Percentiles rank a stretch among this genome's conserved stretches.
phyloP scores from a whole-genome alignment of 1,140 invertebrate species.

The Bombus impatiens region DNA sequence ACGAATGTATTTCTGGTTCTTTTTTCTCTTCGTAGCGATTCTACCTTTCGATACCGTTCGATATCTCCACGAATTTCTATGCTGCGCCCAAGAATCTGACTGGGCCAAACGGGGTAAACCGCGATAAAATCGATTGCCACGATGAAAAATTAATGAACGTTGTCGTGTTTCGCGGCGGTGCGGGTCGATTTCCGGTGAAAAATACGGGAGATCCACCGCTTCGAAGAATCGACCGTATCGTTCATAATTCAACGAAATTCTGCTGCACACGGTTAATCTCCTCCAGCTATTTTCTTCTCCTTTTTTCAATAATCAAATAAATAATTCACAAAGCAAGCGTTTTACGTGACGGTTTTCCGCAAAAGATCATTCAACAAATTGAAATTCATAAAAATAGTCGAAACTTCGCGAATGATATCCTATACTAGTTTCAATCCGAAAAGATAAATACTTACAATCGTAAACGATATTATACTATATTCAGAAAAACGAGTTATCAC shows the following conservation, averaged over 20 bases:
- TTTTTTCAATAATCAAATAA: slow-evolving; percentile 25
- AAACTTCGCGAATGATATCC: slow-evolving; percentile 18
- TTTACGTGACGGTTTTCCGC: neutral
- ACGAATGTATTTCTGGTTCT: neutral
- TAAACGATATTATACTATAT: neutral
- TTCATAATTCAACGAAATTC: slow-evolving; percentile 53
- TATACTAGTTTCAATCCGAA: slow-evolving; percentile 22
- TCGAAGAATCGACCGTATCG: slow-evolving; percentile 48
- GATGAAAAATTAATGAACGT: slow-evolving; percentile 66
- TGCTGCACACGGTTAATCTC: slow-evolving; percentile 24
- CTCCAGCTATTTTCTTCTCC: neutral
- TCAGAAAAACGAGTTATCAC: slow-evolving; percentile 13
- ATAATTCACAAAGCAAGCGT: neutral
- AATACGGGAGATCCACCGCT: slow-evolving; percentile 32
- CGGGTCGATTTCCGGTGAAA: slow-evolving; percentile 63
- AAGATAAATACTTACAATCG: slow-evolving; percentile 58
- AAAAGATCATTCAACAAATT: neutral
- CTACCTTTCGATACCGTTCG: neutral
- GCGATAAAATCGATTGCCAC: slow-evolving; percentile 64
- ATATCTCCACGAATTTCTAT: slow-evolving; percentile 36
- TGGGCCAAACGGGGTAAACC: slow-evolving; percentile 59
- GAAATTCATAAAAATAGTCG: neutral
- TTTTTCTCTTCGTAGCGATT: neutral
- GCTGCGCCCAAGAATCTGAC: slow-evolving; percentile 38
- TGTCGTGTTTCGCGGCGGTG: slow-evolving; percentile 52